A percentile compares a stretch with the other conserved stretches of the same genome.
These are phyloP conservation scores for Tyria jacobaeae DNA, from an alignment of 2,888 invertebrate species.

Conservation along the genomic window DNA sequence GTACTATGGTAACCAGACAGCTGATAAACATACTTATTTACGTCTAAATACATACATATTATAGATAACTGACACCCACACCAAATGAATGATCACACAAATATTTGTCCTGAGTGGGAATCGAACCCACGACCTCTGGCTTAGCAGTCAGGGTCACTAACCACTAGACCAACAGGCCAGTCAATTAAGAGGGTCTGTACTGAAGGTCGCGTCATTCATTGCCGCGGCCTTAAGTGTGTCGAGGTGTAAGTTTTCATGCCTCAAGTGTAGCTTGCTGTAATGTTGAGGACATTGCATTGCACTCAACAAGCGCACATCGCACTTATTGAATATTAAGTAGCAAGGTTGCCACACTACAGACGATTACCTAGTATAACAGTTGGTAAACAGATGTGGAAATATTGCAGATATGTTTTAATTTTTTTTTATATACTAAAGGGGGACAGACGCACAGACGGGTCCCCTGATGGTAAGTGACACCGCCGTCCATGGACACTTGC, in stretches of 20 bases:
- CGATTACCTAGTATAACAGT: conserved; percentile 8
- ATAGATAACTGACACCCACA: no score
- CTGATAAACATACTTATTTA: no score
- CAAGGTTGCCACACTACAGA: conserved; percentile 20
- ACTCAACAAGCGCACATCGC: conserved; percentile 8
- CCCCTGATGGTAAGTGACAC: neutral
- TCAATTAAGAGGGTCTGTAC: conserved; percentile 45
- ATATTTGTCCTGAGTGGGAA: no score
- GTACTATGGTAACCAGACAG: no score
- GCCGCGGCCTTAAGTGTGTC: conserved; percentile 45
- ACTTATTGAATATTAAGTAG: conserved; percentile 38
- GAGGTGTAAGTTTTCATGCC: conserved; percentile 29
- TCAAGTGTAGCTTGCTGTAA: conserved; percentile 47
- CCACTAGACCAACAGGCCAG: no score
- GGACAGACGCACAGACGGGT: no score
- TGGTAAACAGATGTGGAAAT: conserved; percentile 15
- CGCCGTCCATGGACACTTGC: no score
- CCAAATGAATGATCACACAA: no score
- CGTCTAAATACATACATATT: no score
- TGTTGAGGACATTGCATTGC: conserved; percentile 20
- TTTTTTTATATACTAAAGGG: neutral
- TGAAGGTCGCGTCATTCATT: conserved; percentile 57
- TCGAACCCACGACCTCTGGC: no score
- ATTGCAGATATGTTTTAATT: neutral
- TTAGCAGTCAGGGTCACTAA: no score